These are phyloP conservation scores for Dromococcyx pavoninus DNA, from an alignment of 2,797 vertebrate species.

Conservation along the genomic window DNA sequence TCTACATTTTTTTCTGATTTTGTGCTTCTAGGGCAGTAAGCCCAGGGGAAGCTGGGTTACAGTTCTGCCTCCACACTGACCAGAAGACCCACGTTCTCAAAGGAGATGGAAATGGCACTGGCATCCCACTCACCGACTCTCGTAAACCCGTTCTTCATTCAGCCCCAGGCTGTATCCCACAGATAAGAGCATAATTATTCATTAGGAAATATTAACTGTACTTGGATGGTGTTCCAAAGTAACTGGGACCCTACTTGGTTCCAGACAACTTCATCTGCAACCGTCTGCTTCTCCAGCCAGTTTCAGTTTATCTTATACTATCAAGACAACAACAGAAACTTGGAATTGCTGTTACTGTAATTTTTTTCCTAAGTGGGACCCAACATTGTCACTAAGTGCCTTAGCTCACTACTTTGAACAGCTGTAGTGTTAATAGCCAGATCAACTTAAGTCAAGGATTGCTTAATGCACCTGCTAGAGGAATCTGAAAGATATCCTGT, in stretches of 20 bases:
- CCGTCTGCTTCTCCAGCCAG: not conserved
- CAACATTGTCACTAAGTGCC: not conserved
- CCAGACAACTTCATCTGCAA: conserved; percentile 1
- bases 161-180: not conserved
- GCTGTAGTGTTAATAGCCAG: not conserved
- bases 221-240: conserved; percentile 6
- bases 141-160: not conserved
- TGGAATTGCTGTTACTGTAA: not conserved
- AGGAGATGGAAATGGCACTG: not conserved
- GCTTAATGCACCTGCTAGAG: not conserved
- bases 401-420: not conserved
- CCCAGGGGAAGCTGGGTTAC: not conserved
- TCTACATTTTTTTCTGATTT: not conserved
- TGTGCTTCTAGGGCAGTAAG: not conserved
- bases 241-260: not conserved
- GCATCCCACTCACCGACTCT: not conserved
- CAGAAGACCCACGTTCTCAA: not conserved
- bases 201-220: not conserved
- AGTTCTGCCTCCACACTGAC: not conserved
- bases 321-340: not conserved
- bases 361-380: not conserved
- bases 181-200: not conserved
- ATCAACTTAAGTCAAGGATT: not conserved
- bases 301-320: not conserved
- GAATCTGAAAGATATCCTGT: not conserved